Percentiles rank a stretch among this genome's conserved stretches.
Evolutionary conservation across 1,140 invertebrate genomes (phyloP).

Genomic region (Wiebesia pumilae): DNA sequence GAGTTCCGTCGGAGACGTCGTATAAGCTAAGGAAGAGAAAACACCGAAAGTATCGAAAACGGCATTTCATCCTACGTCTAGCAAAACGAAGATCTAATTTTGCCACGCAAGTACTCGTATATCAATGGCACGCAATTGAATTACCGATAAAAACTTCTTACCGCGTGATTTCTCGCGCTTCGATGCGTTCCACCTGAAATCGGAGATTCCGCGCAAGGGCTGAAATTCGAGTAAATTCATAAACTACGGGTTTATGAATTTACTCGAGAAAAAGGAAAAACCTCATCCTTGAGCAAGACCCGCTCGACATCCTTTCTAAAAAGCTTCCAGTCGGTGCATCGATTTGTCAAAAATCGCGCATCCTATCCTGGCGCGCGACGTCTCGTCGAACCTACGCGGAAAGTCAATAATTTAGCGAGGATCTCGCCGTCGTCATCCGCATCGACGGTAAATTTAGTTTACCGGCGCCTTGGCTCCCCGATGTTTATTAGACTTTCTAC

Average conservation of each 20-base stretch:
- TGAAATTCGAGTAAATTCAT: neutral
- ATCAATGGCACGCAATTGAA: no score
- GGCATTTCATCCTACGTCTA: neutral
- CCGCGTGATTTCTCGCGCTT: no score
- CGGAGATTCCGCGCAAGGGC: no score
- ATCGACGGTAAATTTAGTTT: neutral
- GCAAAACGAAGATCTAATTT: no score
- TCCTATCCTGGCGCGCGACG: neutral
- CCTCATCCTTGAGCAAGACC: neutral
- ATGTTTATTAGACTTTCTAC: constrained; percentile 7
- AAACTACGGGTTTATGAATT: neutral
- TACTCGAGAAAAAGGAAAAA: constrained; percentile 15
- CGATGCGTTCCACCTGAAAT: no score
- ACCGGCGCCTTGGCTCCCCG: neutral
- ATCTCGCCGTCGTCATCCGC: neutral
- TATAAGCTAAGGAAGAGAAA: neutral
- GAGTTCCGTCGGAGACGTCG: neutral
- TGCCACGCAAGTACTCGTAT: neutral
- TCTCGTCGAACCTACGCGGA: neutral
- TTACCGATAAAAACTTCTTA: no score
- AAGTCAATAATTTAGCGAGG: neutral
- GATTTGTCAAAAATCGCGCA: constrained; percentile 8
- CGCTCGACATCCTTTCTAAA: neutral
- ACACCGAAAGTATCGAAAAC: neutral
- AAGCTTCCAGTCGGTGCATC: neutral